Evolutionary conservation across 1,140 invertebrate genomes (phyloP), one percentile per base, ranked within the genome.

Genomic region (Drosophila hydei): DNA sequence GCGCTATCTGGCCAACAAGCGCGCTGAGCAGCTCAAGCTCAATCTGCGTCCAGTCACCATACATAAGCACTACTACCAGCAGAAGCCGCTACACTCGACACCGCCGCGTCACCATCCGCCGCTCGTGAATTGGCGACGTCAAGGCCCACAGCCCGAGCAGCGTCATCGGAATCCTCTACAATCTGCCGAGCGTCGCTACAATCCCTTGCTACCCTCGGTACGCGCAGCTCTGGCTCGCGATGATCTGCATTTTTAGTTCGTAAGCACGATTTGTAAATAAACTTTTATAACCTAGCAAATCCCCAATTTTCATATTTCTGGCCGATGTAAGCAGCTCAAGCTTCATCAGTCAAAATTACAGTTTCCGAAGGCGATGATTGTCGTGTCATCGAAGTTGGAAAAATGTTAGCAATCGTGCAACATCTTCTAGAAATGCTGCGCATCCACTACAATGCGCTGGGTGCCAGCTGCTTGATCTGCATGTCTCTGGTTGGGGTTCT

Each of bases 51-150:
- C 89, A 0, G 87, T 91, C 8, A 91, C 89, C 16, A 91, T 91
- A 8, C 89, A 91, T 55, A 91, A 91, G 51, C 89, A 91, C 23
- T 91, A 72, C 23, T 91, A 91, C 54, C 81, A 90, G n/a, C 75
- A 91, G 30, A 77, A 52, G 43, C 84, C 80, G 12, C 68, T 75
- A 6, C 65, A 67, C 14, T 80, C 89, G 0, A 62, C 72, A 0
- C 77, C 83, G 1, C 79, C 84, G 0, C 52, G 72, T 0, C 72
- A 65, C 7, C 67, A 64, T 0, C 84, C 65, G 6, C 78, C 75
- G 0, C 56, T 62, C 1, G 54, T 43, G 0, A 45, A 73, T 12
- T 88, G 81, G 77, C 59, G 81, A 0, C 50, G 81, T 3, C 54
- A 73, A 6, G 59, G 36, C 11, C 6, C 23, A 23, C 2, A 55